phyloP scores from a whole-genome alignment of 1,140 invertebrate genomes.

The Drosophila punjabiensis region DNA sequence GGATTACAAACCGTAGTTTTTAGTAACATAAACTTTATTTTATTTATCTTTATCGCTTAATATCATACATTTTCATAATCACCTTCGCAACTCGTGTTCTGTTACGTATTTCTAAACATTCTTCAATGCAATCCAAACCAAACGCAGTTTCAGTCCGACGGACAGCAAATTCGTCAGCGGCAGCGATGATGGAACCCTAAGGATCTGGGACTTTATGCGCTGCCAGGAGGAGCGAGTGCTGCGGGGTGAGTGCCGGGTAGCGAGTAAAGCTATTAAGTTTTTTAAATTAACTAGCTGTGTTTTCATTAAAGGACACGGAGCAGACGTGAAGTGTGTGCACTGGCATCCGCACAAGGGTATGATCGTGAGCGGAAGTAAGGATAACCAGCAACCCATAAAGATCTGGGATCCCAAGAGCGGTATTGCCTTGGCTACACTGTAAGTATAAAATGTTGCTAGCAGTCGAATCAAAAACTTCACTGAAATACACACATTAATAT shows the following conservation, averaged over 20 bases:
- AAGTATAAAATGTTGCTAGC: conserved; percentile 68
- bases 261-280: not conserved
- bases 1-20: not conserved
- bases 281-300: not conserved
- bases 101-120: conserved; percentile 61
- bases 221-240: conserved; percentile 98
- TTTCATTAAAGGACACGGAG: conserved; percentile 93
- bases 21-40: not conserved
- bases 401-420: conserved; percentile 99
- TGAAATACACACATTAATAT: no score
- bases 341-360: conserved; percentile 99
- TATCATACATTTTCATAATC: conserved; percentile 1
- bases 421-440: conserved; percentile 93
- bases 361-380: conserved; percentile 99
- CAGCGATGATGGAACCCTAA: conserved; percentile 99
- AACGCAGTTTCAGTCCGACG: conserved; percentile 97
- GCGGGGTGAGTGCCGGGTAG: conserved; percentile 89
- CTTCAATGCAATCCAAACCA: conserved; percentile 45
- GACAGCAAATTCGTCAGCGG: conserved; percentile 99
- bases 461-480: no score
- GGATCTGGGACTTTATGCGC: conserved; percentile 99
- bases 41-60: not conserved
- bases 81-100: conserved; percentile 40
- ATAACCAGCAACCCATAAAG: conserved; percentile 99
- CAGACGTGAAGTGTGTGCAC: conserved; percentile 99